These are phyloP conservation scores for Zingel zingel DNA, from an alignment of 2,113 vertebrate genomes.

Conservation along the genomic window DNA sequence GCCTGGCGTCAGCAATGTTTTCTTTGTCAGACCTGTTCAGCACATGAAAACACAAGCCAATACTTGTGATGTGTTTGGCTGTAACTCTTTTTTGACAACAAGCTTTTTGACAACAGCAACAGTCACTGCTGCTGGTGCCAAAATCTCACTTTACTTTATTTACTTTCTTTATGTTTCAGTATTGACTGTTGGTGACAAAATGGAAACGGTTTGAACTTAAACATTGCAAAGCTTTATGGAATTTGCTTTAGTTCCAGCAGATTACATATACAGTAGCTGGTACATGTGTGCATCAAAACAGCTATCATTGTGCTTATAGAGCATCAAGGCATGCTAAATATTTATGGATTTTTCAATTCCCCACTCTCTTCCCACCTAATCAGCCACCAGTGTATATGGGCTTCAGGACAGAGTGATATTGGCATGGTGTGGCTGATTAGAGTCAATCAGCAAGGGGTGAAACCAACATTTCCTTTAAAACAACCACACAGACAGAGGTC, in stretches of 20 bases:
- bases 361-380: slow-evolving; percentile 74
- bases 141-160: neutral
- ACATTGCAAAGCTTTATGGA: neutral
- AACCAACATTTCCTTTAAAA: slow-evolving; percentile 69
- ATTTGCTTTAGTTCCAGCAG: neutral
- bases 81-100: slow-evolving; percentile 46
- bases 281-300: slow-evolving; percentile 28
- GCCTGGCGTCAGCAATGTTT: slow-evolving; percentile 67
- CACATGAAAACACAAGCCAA: slow-evolving; percentile 66
- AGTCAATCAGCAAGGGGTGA: slow-evolving; percentile 80
- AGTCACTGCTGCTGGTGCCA: slow-evolving; percentile 17
- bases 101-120: slow-evolving; percentile 44
- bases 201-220: neutral
- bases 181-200: neutral
- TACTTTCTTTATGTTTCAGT: slow-evolving; percentile 17
- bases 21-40: slow-evolving; percentile 66
- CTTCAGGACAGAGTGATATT: slow-evolving; percentile 61
- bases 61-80: slow-evolving; percentile 58
- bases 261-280: neutral
- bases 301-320: neutral
- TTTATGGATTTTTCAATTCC: slow-evolving; percentile 67
- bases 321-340: slow-evolving; percentile 60
- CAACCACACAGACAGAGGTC: slow-evolving; percentile 61
- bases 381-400: slow-evolving; percentile 61
- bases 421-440: slow-evolving; percentile 77